phyloP scores from a whole-genome alignment of 2,888 invertebrate genomes.

The Caenorhabditis imperialis region DNA sequence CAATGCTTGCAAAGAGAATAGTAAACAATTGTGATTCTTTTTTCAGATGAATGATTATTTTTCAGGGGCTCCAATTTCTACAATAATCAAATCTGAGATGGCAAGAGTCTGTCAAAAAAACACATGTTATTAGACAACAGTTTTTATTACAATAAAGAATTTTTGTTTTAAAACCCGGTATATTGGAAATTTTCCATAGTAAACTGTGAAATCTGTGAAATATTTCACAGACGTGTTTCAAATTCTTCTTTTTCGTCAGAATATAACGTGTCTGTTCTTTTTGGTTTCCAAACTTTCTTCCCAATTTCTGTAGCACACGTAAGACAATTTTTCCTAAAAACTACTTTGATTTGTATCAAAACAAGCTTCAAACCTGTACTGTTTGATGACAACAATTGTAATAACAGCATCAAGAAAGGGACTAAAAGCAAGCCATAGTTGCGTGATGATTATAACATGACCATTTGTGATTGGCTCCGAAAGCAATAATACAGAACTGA shows the following conservation, averaged over 20 bases:
- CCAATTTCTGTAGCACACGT: constrained; percentile 43
- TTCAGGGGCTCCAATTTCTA: background rate
- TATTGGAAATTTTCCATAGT: no score
- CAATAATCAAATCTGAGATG: background rate
- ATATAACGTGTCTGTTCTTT: constrained; percentile 21
- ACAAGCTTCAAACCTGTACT: constrained; percentile 55
- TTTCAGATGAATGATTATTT: background rate
- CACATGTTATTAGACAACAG: no score
- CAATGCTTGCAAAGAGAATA: constrained; percentile 15
- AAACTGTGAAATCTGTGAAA: no score
- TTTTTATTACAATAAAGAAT: constrained; percentile 9
- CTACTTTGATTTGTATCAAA: no score
- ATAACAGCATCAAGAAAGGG: constrained; percentile 70
- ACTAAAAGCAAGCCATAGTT: constrained; percentile 69
- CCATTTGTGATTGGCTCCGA: constrained; percentile 66
- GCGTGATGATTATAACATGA: constrained; percentile 66
- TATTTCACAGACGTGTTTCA: constrained; percentile 49
- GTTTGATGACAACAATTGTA: constrained; percentile 71
- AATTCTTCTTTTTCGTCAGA: constrained; percentile 55
- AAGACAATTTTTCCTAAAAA: constrained; percentile 55
- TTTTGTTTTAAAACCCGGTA: no score
- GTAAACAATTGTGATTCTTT: background rate
- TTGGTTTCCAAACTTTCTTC: constrained; percentile 44
- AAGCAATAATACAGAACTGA: constrained; percentile 67
- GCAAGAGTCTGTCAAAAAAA: background rate